phyloP scores from a whole-genome alignment of 2,888 invertebrate species.

The Aphodius sticticus region DNA sequence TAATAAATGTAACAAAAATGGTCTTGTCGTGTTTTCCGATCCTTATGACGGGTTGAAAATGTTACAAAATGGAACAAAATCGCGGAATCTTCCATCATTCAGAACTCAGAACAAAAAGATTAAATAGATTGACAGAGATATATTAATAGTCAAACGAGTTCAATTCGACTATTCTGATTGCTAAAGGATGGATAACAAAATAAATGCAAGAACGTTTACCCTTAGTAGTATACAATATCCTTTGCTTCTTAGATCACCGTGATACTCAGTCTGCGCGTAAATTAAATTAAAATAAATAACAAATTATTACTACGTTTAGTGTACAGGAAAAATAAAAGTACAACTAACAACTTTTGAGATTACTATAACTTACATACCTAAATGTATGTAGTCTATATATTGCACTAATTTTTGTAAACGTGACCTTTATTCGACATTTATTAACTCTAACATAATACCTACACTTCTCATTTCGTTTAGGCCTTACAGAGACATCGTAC shows the following conservation, averaged over 20 bases:
- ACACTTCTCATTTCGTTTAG: background rate
- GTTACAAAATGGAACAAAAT: too few species aligned
- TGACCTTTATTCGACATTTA: background rate
- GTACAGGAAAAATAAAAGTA: background rate
- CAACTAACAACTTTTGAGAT: background rate
- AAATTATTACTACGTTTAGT: background rate
- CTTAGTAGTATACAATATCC: background rate
- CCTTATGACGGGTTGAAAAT: too few species aligned
- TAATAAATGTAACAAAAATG: background rate
- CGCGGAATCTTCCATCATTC: too few species aligned
- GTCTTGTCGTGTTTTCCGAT: background rate
- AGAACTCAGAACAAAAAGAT: too few species aligned
- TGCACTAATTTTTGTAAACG: background rate
- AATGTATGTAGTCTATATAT: constrained; percentile 4
- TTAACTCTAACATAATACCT: background rate
- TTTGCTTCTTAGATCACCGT: background rate
- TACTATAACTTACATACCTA: background rate
- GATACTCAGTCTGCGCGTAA: background rate
- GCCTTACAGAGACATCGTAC: background rate
- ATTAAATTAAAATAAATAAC: background rate
- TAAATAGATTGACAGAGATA: too few species aligned
- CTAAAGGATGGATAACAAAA: background rate
- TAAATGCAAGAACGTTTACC: background rate
- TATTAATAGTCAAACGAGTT: too few species aligned
- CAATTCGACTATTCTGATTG: background rate